Conservation (phyloP, 2,113 vertebrate genomes). For the Turdus rufiventris region DNA sequence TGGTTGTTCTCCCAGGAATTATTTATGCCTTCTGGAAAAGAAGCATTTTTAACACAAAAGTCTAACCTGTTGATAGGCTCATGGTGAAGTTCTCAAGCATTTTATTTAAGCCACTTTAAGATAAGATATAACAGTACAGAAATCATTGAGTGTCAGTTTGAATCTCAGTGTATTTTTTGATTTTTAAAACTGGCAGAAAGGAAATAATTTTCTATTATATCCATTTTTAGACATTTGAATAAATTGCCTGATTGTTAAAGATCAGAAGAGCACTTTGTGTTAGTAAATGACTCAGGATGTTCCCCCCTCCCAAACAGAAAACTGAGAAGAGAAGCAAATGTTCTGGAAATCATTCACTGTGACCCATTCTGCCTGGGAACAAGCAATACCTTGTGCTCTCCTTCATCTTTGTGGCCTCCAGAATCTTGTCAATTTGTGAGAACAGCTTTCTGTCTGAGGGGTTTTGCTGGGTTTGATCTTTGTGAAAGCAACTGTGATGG, state of each 20-base stretch:
- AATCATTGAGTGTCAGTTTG: not conserved
- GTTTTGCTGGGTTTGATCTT: not conserved
- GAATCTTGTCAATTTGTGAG: not conserved
- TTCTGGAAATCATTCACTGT: not conserved
- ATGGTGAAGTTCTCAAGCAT: not conserved
- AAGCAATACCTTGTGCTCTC: not conserved
- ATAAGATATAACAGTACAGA: not conserved
- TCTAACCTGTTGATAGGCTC: not conserved
- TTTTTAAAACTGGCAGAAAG: not conserved
- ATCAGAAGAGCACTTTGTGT: not conserved
- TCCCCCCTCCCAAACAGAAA: not conserved
- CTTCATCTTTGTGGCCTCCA: not conserved
- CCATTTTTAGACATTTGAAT: conserved; percentile 10
- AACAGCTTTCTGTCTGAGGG: not conserved
- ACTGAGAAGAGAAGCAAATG: not conserved
- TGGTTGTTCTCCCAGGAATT: not conserved
- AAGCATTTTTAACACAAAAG: not conserved
- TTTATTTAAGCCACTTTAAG: not conserved
- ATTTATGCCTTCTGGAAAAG: conserved; percentile 15
- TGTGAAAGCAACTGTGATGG: not conserved
- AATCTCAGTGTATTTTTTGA: not conserved
- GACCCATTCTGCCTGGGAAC: not conserved
- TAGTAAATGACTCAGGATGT: not conserved
- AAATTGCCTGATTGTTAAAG: conserved; percentile 20
- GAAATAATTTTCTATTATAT: conserved; percentile 11